phyloP scores from a whole-genome alignment of 2,113 vertebrate species.

The Rhagologus leucostigma region DNA sequence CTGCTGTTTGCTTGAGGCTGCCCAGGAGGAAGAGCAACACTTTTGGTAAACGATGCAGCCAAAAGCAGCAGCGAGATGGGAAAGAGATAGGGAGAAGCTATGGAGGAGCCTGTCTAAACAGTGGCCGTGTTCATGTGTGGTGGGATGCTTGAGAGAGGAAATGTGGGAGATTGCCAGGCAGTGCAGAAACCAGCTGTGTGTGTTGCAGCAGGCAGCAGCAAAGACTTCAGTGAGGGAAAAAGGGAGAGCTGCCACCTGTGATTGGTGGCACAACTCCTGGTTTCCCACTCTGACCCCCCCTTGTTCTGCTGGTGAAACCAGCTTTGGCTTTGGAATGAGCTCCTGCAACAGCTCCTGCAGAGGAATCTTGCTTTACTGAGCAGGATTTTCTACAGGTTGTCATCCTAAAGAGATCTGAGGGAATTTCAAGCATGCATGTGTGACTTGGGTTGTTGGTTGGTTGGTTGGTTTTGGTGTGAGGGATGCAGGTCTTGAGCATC shows the following conservation, averaged over 20 bases:
- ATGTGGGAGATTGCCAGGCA: neutral
- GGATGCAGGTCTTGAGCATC: neutral
- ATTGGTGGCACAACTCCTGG: neutral
- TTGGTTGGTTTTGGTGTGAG: neutral
- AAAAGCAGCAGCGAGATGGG: neutral
- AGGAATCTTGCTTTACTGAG: neutral
- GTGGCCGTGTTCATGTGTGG: neutral
- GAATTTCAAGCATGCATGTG: neutral
- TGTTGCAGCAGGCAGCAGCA: neutral
- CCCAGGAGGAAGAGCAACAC: neutral
- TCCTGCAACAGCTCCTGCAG: neutral
- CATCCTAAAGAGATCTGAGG: neutral
- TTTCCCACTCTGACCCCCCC: accelerated
- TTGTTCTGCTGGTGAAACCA: neutral
- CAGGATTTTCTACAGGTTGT: neutral
- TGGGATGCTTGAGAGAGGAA: neutral
- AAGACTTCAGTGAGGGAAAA: neutral
- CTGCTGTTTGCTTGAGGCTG: neutral
- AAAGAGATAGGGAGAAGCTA: neutral
- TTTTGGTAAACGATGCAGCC: neutral
- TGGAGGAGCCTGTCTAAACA: neutral
- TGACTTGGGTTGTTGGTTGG: accelerated
- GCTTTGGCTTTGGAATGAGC: neutral
- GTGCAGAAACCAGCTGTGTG: neutral
- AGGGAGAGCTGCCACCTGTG: neutral